Evolutionary conservation across 2,888 invertebrate genomes (phyloP).

Genomic region (Callyntrura guangdongensis): DNA sequence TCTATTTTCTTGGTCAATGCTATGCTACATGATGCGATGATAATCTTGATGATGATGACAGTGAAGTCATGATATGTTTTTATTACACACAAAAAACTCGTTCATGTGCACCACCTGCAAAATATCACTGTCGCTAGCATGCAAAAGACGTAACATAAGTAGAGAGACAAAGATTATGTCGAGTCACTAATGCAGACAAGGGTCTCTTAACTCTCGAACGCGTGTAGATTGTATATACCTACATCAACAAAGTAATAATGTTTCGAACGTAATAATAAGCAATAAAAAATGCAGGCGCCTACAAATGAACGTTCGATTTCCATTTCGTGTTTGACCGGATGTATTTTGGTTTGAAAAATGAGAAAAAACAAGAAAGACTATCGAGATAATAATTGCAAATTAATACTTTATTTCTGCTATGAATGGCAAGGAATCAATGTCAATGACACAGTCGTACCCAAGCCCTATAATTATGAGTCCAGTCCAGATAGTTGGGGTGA

Average conservation of each 20-base stretch:
- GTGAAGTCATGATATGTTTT: not conserved
- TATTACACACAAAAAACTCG: not conserved
- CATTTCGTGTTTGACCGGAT: no score
- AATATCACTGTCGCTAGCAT: not conserved
- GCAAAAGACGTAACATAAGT: not conserved
- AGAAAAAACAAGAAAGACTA: not conserved
- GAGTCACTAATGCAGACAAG: no score
- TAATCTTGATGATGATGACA: not conserved
- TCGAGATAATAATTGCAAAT: not conserved
- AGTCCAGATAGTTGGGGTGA: not conserved
- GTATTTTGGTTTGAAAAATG: not conserved
- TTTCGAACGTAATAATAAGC: no score
- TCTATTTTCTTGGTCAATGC: slow-evolving; percentile 61
- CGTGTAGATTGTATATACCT: no score
- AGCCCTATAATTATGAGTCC: not conserved
- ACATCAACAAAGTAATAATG: no score
- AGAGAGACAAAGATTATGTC: not conserved
- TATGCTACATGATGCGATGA: not conserved
- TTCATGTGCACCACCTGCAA: no score
- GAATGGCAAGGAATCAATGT: slow-evolving; percentile 5
- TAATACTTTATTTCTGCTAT: not conserved
- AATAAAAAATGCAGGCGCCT: no score
- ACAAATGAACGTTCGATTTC: no score
- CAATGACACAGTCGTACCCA: slow-evolving; percentile 1
- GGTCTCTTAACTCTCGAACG: no score